phyloP scores from a whole-genome alignment of 2,797 vertebrate genomes.

The Labeo calbasu region DNA sequence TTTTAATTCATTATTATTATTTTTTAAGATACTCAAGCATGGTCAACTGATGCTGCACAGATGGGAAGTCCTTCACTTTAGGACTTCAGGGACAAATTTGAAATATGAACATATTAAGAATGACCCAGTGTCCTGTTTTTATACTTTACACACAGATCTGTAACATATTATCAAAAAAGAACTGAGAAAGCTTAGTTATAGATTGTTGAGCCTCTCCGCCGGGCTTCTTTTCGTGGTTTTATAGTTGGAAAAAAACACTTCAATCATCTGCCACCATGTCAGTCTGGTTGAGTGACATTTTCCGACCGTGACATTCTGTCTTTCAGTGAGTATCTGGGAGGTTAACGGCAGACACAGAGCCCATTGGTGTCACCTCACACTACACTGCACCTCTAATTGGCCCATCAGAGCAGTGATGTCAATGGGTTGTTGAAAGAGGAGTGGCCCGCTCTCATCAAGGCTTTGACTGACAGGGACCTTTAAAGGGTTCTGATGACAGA shows the following conservation, averaged over 20 bases:
- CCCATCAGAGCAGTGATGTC: constrained; percentile 25
- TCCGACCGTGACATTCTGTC: not conserved
- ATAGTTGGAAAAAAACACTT: not conserved
- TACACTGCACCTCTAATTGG: constrained; percentile 38
- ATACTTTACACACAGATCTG: not conserved
- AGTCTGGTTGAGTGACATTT: constrained; percentile 13
- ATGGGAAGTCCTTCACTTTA: not conserved
- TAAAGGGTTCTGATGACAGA: constrained; percentile 31
- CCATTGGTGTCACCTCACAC: not conserved
- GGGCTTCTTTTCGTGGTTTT: not conserved
- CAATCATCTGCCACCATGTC: not conserved
- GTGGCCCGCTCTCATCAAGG: not conserved
- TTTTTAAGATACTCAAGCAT: not conserved
- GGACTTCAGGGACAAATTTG: not conserved
- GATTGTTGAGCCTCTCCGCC: not conserved
- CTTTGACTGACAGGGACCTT: constrained; percentile 37
- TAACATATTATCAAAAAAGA: not conserved
- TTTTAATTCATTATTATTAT: too few species aligned
- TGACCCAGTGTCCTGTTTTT: constrained; percentile 5
- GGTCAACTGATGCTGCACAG: not conserved
- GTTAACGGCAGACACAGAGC: constrained; percentile 18
- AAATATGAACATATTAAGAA: not conserved
- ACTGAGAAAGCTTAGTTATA: not conserved
- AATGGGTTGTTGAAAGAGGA: constrained; percentile 16
- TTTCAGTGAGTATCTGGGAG: not conserved